Conservation (phyloP, 1,140 invertebrate genomes). For the Drosophila ogumai region DNA sequence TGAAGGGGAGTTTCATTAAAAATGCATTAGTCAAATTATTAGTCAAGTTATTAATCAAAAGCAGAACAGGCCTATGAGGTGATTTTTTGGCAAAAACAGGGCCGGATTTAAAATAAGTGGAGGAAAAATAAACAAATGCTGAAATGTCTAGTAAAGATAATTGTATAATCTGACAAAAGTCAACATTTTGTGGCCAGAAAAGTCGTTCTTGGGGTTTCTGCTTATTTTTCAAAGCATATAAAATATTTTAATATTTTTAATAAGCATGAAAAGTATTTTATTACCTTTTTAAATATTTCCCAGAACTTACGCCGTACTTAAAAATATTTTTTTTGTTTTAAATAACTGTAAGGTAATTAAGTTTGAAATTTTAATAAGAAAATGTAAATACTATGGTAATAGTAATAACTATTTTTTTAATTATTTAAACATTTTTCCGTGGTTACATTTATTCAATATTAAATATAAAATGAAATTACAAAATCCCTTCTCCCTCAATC, state of each 20-base stretch:
- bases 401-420: too few relatives aligned
- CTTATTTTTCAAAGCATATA: background rate
- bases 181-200: background rate
- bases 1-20: slow-evolving; percentile 52
- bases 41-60: slow-evolving; percentile 48
- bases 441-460: background rate
- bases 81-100: slow-evolving; percentile 7
- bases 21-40: slow-evolving; percentile 70
- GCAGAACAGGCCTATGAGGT: slow-evolving; percentile 57
- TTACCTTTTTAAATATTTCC: too few relatives aligned
- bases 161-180: background rate
- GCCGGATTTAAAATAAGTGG: background rate
- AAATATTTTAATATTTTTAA: too few relatives aligned
- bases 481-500: background rate
- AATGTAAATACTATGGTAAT: too few relatives aligned
- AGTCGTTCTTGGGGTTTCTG: background rate
- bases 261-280: too few relatives aligned
- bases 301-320: too few relatives aligned
- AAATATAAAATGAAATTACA: background rate
- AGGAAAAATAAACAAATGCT: background rate
- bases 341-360: too few relatives aligned
- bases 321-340: too few relatives aligned
- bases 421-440: too few relatives aligned
- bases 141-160: background rate
- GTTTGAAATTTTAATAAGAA: too few relatives aligned